Evolutionary conservation across 2,797 vertebrate species (phyloP).

Genomic region (Pteropus rufus): DNA sequence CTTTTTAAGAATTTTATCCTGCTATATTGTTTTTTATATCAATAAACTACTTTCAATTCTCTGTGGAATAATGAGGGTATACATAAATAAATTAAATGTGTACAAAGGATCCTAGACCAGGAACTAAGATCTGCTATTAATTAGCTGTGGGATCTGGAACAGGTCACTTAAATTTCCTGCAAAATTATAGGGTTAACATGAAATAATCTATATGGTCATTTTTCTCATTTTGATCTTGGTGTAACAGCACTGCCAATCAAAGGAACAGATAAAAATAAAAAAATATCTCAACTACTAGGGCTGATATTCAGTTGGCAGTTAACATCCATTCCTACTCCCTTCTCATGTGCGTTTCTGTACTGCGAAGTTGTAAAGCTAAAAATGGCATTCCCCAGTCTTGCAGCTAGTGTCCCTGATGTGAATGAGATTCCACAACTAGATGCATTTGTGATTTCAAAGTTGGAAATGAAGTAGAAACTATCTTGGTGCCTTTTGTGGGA

Average conservation of each 20-base stretch:
- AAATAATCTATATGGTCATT: background rate
- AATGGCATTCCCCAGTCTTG: background rate
- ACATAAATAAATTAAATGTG: constrained; percentile 29
- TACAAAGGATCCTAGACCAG: background rate
- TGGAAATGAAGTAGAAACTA: background rate
- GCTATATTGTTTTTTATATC: background rate
- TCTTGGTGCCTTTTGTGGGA: background rate
- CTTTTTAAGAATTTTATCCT: background rate
- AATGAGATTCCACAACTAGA: background rate
- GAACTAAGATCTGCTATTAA: constrained; percentile 11
- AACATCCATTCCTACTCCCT: background rate
- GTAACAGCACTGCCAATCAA: background rate
- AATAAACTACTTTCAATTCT: background rate
- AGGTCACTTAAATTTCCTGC: background rate
- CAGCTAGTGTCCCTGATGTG: background rate
- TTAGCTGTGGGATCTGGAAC: background rate
- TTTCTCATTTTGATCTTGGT: background rate
- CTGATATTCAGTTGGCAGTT: background rate
- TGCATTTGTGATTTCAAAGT: background rate
- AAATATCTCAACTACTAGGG: background rate
- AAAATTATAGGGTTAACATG: background rate
- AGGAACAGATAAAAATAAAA: background rate
- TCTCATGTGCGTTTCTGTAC: background rate
- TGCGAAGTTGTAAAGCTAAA: background rate
- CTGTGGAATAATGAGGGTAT: background rate